A percentile compares a stretch with the other conserved stretches of the same genome.
phyloP scores from a whole-genome alignment of 2,797 vertebrate genomes.

The Prunella strophiata region DNA sequence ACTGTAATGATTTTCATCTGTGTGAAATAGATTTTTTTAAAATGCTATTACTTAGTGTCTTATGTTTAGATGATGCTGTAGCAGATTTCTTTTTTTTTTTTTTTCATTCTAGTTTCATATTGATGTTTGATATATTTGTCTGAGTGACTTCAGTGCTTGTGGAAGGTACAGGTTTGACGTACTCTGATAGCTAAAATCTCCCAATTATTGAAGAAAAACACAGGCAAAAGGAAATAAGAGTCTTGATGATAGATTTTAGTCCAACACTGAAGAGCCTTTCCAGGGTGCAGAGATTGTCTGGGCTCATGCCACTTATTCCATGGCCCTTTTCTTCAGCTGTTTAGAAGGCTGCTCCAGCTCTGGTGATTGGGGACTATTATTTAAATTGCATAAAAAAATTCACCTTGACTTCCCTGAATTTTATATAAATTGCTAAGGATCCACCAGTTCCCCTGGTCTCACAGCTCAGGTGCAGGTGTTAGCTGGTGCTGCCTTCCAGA shows the following conservation, averaged over 20 bases:
- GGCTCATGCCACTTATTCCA: background rate
- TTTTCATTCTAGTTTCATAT: background rate
- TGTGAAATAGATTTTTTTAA: conserved; percentile 46
- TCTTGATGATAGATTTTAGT: background rate
- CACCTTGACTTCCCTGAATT: background rate
- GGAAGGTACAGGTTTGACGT: background rate
- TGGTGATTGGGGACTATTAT: background rate
- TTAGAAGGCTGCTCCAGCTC: background rate
- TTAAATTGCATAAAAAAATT: background rate
- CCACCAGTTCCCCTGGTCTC: background rate
- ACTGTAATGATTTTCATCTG: conserved; percentile 59
- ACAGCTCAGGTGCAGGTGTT: background rate
- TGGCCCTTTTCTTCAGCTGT: background rate
- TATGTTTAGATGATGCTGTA: conserved; percentile 14
- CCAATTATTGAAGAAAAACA: conserved; percentile 19
- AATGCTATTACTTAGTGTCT: conserved; percentile 50
- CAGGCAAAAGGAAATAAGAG: background rate
- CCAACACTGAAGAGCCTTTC: background rate
- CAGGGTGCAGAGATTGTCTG: background rate
- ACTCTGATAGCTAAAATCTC: conserved; percentile 3
- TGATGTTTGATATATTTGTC: conserved; percentile 7
- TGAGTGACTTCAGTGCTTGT: background rate
- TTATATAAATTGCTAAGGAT: background rate
- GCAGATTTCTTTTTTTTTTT: background rate
- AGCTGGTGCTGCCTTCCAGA: background rate